Base-by-base conservation (phyloP, 2,797 vertebrate species). In the Eulemur albifrons region DNA sequence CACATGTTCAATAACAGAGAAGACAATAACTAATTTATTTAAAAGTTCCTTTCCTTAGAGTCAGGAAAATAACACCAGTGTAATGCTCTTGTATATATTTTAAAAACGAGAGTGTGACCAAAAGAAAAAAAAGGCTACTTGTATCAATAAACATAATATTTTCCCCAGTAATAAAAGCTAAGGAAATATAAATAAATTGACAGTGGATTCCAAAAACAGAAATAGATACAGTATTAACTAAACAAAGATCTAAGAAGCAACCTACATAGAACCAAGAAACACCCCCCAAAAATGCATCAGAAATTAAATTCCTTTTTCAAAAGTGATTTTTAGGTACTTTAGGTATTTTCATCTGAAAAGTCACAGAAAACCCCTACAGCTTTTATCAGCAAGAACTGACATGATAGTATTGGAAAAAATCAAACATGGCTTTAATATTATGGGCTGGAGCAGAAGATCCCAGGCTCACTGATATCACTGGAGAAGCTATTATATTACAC, bases 1-100 rank as follows among this genome's bases (percentile, higher is more conserved):
- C 99, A 99, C 99, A 99, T 99, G 99, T 99, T 98, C 98, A 98
- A 98, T 98, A 98, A 99, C 97, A 93, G 94, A 98, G 98, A 89
- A 98, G 98, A 99, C 98, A 99, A 98, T 98, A 98, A 97, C 97
- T 98, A 93, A 96, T 98, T 98, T 98, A 98, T 98, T 98, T 97
- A 98, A 98, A 98, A 97, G 96, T 98, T 97, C 50, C 90, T 98
- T 90, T 93, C 94, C 97, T 97, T 91, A 97, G 45, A 73, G 48
- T 98, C 50, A 92, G 67, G 35, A 92, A 96, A 95, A 72, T 50
- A 91, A 86, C 23, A 93, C 35, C 50, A 72, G 14, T 73, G 40
- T 76, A 75, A 89, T 80, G 43, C 89, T 85, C 65, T 73, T 57
- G 73, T 17, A 67, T 50, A 25, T 40, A 67, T 86, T 86, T 95